Evolutionary conservation across 1,140 invertebrate species (phyloP), one percentile per base, ranked within the genome.

Genomic region (Macrocentrus cingulum): DNA sequence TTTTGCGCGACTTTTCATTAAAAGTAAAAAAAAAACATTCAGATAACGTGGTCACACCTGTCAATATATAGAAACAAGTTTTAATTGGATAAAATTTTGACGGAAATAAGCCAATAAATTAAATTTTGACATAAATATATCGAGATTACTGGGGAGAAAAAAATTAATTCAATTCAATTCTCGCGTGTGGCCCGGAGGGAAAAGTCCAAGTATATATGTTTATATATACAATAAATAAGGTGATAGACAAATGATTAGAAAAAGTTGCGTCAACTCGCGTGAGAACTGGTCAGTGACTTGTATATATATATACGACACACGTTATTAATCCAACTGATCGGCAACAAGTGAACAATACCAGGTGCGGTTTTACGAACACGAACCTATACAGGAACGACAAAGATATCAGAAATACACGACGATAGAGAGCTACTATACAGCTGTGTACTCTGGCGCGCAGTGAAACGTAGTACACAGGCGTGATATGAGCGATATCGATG

Each of bases 231-330:
- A n/a, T n/a, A n/a, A n/a, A n/a, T n/a, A n/a, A n/a, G n/a, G n/a
- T n/a, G n/a, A n/a, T n/a, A n/a, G n/a, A n/a, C n/a, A n/a, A n/a
- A n/a, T n/a, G 45, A 48, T 48, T 25, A 25, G 22, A 48, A 48
- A 48, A 48, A 48, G 20, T 48, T 48, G 45, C 45, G 45, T 48
- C 23, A 48, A 48, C 22, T n/a, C 45, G 45, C 45, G 45, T 48
- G 45, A 48, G 45, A 48, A 23, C 45, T 45, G 45, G n/a, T 11
- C 16, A 25, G 19, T 48, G n/a, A 9, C 23, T 20, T n/a, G 20
- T 23, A 5, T 13, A 23, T 48, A 48, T 20, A 20, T 23, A 48
- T 23, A 23, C 22, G 22, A 8, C 13, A 48, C 8, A 11, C 9
- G 20, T 48, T n/a, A 7, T n/a, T 15, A 16, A 11, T 23, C 13